Conservation (phyloP, 2,888 invertebrate genomes). For the Tholera decimalis region DNA sequence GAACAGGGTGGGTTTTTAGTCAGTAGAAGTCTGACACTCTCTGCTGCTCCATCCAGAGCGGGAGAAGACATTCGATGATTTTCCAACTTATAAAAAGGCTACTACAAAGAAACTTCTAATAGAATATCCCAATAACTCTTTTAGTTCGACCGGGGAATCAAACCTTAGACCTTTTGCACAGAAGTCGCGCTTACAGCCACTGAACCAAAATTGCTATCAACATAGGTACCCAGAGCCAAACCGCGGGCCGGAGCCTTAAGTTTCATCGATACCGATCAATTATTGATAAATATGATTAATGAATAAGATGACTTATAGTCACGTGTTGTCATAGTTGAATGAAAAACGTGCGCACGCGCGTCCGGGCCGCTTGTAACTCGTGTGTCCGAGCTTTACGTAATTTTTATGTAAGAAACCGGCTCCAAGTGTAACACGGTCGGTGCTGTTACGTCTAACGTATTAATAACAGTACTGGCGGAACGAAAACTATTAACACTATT, state of each 20-base stretch:
- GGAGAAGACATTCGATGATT: too few species aligned
- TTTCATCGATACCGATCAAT: not conserved
- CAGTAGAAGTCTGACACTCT: too few species aligned
- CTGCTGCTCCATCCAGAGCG: too few species aligned
- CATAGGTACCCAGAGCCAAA: too few species aligned
- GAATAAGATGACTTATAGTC: constrained; percentile 23
- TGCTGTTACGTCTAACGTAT: constrained; percentile 65
- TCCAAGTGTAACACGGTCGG: constrained; percentile 72
- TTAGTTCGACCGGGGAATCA: too few species aligned
- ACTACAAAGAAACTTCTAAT: too few species aligned
- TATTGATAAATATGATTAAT: constrained; percentile 10
- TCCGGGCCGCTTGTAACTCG: constrained; percentile 54
- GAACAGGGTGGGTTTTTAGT: too few species aligned
- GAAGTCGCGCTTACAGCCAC: too few species aligned
- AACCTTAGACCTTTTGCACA: too few species aligned
- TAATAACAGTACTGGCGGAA: constrained; percentile 54
- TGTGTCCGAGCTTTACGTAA: constrained; percentile 80
- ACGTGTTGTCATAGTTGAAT: constrained; percentile 56
- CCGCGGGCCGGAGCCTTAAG: too few species aligned
- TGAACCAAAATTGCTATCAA: too few species aligned
- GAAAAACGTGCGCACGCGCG: constrained; percentile 61
- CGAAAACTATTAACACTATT: constrained; percentile 28
- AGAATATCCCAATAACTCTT: not conserved
- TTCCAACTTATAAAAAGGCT: too few species aligned
- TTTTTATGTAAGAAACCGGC: constrained; percentile 86